Percentiles rank a stretch among this genome's conserved stretches.
Conservation (phyloP, 2,113 vertebrate species). For the Amphiprion ocellaris region DNA sequence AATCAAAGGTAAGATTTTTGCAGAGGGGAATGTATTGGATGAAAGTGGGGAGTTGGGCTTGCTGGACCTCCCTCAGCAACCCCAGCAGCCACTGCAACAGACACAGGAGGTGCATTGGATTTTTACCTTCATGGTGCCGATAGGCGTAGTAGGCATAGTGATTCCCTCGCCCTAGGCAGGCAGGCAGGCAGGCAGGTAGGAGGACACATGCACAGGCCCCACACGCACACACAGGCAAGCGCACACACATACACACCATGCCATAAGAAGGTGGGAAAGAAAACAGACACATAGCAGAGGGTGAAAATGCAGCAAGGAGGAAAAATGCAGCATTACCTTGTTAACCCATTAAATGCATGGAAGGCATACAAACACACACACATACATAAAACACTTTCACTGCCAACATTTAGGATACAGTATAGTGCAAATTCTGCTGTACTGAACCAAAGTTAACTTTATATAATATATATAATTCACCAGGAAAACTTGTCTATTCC, state of each 20-base stretch:
- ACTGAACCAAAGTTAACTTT: too few species aligned
- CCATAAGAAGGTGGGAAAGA: conserved; percentile 85
- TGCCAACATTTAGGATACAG: too few species aligned
- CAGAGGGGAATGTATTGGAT: not conserved
- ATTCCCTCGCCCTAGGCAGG: conserved; percentile 94
- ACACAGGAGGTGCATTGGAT: conserved; percentile 60
- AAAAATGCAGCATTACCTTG: conserved; percentile 62
- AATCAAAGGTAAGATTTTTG: not conserved
- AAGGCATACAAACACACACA: conserved; percentile 20
- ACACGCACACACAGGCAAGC: conserved; percentile 81
- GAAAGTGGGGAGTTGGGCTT: not conserved
- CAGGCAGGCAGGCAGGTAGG: conserved; percentile 88
- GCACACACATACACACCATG: conserved; percentile 84
- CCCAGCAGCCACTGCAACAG: conserved; percentile 42
- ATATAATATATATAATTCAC: too few species aligned
- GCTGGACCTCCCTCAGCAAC: not conserved
- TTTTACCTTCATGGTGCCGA: conserved; percentile 92
- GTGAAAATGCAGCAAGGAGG: conserved; percentile 87
- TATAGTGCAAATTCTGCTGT: too few species aligned
- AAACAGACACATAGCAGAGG: conserved; percentile 86
- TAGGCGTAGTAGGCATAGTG: conserved; percentile 98
- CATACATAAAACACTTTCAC: conserved; percentile 1
- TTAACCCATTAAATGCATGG: conserved; percentile 54
- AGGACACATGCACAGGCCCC: conserved; percentile 88
- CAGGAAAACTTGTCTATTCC: too few species aligned